These are phyloP conservation scores for Lithobius niger DNA, from an alignment of 1,140 invertebrate genomes.

Conservation along the genomic window DNA sequence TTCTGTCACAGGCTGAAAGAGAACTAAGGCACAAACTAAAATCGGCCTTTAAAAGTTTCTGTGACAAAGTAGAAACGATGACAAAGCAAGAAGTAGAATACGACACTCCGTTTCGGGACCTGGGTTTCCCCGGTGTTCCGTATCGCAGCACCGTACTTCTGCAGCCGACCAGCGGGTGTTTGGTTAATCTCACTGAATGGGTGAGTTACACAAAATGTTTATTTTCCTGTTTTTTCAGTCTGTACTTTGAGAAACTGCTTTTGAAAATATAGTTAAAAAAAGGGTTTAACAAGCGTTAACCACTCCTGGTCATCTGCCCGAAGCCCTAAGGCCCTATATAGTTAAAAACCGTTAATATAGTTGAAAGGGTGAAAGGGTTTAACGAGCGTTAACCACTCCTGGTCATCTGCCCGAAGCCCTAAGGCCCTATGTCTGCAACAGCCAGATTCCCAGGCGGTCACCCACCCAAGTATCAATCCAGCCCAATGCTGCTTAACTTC, in stretches of 20 bases:
- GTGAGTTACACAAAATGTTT: constrained; percentile 30
- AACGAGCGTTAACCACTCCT: no score
- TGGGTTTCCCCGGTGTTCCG: constrained; percentile 96
- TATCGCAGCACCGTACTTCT: constrained; percentile 89
- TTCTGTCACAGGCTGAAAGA: constrained; percentile 78
- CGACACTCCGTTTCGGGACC: constrained; percentile 93
- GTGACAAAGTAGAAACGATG: constrained; percentile 90
- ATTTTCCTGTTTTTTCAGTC: constrained; percentile 7
- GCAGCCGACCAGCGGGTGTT: constrained; percentile 90
- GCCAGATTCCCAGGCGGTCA: no score
- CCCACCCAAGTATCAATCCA: no score
- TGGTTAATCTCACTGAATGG: constrained; percentile 98
- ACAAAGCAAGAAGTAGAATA: constrained; percentile 97
- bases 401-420: no score
- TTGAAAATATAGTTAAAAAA: no score
- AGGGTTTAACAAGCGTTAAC: no score
- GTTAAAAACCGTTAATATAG: no score
- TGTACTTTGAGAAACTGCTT: neutral
- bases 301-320: no score
- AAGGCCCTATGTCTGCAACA: no score
- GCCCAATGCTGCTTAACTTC: no score
- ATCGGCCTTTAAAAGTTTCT: constrained; percentile 95
- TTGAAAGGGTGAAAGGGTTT: no score
- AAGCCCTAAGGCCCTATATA: no score
- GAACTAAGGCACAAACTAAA: constrained; percentile 94